These are phyloP conservation scores for Muscidifurax raptorellus DNA, from an alignment of 1,140 invertebrate genomes.

Conservation along the genomic window DNA sequence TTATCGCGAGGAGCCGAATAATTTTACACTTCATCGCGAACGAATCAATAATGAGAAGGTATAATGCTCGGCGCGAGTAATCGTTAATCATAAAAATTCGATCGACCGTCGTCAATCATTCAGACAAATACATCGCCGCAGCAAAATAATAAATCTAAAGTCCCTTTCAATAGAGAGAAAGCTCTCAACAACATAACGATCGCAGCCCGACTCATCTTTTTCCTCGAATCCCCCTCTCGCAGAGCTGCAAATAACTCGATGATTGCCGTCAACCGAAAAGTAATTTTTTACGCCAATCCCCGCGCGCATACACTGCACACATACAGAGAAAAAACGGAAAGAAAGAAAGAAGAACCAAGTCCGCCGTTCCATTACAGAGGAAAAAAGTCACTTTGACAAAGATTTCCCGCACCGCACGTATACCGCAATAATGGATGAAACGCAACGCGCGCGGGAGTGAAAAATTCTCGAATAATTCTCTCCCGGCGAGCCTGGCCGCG, in stretches of 20 bases:
- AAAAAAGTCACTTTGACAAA: conserved; percentile 44
- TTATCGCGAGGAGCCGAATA: too few relatives aligned
- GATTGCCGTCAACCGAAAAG: neutral
- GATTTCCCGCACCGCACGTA: conserved; percentile 26
- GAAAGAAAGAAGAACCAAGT: neutral
- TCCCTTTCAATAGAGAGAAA: neutral
- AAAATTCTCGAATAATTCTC: conserved; percentile 54
- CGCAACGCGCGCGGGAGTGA: neutral
- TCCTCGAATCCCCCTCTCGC: neutral
- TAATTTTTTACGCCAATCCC: conserved; percentile 19
- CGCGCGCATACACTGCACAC: neutral
- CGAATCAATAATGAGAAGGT: neutral
- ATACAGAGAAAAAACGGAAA: neutral
- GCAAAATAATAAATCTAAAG: neutral
- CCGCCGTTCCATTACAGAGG: conserved; percentile 22
- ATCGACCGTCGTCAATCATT: too few relatives aligned
- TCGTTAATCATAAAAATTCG: neutral
- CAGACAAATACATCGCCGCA: neutral
- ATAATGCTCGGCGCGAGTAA: too few relatives aligned
- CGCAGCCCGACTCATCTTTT: neutral
- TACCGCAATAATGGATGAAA: conserved; percentile 43
- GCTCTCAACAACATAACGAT: too few relatives aligned
- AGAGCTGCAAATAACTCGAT: conserved; percentile 16
- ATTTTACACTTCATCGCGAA: too few relatives aligned
- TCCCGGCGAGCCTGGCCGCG: neutral